Percentiles rank a stretch among this genome's conserved stretches.
phyloP scores from a whole-genome alignment of 2,888 invertebrate species.

The Phortica magna region DNA sequence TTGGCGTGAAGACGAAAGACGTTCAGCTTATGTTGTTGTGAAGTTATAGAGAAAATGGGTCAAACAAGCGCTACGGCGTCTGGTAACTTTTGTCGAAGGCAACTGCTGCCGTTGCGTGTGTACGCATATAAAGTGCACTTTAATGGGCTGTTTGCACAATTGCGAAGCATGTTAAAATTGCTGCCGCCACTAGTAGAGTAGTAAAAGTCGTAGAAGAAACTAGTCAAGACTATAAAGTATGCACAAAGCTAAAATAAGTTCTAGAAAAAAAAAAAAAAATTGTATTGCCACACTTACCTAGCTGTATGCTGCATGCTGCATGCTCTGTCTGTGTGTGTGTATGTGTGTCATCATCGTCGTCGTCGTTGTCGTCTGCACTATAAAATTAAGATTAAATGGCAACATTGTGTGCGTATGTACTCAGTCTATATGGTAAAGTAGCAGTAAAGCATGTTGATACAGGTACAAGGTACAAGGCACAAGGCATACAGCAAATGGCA shows the following conservation, averaged over 20 bases:
- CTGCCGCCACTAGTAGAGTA: neutral
- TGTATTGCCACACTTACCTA: neutral
- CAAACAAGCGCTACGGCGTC: neutral
- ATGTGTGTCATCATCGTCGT: neutral
- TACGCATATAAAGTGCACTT: conserved; percentile 17
- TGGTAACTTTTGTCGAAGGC: neutral
- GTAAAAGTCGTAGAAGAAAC: neutral
- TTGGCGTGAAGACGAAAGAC: neutral
- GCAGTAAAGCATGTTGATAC: conserved; percentile 30
- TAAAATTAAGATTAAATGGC: conserved; percentile 71
- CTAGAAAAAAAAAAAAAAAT: neutral
- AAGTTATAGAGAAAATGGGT: neutral
- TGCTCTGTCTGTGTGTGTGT: neutral
- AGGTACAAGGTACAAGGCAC: conserved; percentile 18
- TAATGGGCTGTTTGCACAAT: neutral
- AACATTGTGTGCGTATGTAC: conserved; percentile 43
- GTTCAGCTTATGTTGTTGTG: neutral
- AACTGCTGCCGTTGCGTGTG: neutral
- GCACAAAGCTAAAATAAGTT: neutral
- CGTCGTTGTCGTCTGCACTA: conserved; percentile 40
- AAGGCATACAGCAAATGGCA: neutral
- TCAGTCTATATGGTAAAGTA: conserved; percentile 11
- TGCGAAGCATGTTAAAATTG: neutral
- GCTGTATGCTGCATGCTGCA: neutral
- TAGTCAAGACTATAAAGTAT: conserved; percentile 5